Conservation (phyloP, 2,113 vertebrate species). For the Mola mola region DNA sequence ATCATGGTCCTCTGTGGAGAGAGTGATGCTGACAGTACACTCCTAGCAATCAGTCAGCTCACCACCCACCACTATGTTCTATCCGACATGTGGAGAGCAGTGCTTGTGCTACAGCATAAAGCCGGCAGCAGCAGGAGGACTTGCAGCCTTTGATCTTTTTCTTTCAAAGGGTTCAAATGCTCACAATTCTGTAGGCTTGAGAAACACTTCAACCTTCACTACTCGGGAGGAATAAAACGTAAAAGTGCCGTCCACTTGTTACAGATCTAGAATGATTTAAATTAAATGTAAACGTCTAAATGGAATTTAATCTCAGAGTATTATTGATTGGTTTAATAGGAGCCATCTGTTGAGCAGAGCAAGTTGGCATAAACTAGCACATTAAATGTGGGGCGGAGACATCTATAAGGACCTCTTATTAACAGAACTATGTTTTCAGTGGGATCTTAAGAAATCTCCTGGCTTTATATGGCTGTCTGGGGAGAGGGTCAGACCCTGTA, state of each 20-base stretch:
- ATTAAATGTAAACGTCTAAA: conserved; percentile 45
- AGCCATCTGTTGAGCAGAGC: conserved; percentile 62
- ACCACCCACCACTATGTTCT: conserved; percentile 80
- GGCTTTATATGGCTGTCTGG: conserved; percentile 93
- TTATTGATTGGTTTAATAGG: conserved; percentile 61
- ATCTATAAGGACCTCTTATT: conserved; percentile 80
- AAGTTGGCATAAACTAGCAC: conserved; percentile 54
- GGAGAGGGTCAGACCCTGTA: conserved; percentile 93
- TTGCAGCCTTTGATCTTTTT: conserved; percentile 79
- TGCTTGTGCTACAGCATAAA: conserved; percentile 69
- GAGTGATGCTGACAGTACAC: conserved; percentile 73
- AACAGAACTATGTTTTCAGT: conserved; percentile 81
- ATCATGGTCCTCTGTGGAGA: conserved; percentile 62
- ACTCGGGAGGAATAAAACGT: conserved; percentile 51
- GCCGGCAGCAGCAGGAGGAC: conserved; percentile 68
- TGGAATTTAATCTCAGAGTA: conserved; percentile 40
- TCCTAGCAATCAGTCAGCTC: conserved; percentile 81
- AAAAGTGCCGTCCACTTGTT: conserved; percentile 65
- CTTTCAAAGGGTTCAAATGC: conserved; percentile 78
- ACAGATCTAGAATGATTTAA: conserved; percentile 47
- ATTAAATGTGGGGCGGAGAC: conserved; percentile 72
- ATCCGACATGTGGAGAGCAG: conserved; percentile 71
- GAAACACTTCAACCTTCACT: conserved; percentile 70
- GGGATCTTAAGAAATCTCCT: conserved; percentile 94
- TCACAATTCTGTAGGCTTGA: conserved; percentile 73